Evolutionary conservation across 2,888 invertebrate species (phyloP), one percentile per base, ranked within the genome.

Genomic region (Eupsilia transversa): DNA sequence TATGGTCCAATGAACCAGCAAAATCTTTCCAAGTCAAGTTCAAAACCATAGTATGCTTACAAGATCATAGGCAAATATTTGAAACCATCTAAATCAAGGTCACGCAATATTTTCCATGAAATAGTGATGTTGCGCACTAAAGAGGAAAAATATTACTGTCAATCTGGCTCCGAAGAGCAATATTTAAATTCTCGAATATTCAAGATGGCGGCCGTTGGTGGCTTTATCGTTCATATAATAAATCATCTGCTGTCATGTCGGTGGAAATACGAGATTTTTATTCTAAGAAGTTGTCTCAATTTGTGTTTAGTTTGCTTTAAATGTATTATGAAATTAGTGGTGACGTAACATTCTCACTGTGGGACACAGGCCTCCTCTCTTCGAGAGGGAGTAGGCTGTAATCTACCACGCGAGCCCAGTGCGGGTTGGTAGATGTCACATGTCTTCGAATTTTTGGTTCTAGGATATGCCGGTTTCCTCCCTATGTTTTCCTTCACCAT

Each of bases 191-290:
- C 81, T 73, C 79, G 84, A 86, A 85, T 83, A 89, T 89, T 87
- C 90, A 89, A 91, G 90, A 92, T 91, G 91, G 90, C 87, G 81
- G 73, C 61, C 85, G 88, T 91, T 92, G 91, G 85, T 88, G 85
- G 88, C 87, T 88, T 91, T 92, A 91, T 91, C 91, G 89, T 84
- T 85, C 72, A 61, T 88, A 75, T 87, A 89, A 93, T 93, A 93
- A 92, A 93, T 93, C 92, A 93, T 86, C 84, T 72, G 84, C 88
- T 90, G 92, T 92, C 92, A 89, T 85, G 87, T 86, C 83, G 86
- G 86, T 85, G 86, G 88, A 89, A 88, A 89, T 89, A 89, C 87
- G 80, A 86, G 89, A 91, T 90, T 91, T 91, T 89, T 87, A 90
- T 89, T 89, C 87, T 83, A 82, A 83, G 84, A 85, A 89, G 85